Evolutionary conservation across 2,113 vertebrate species (phyloP).

Genomic region (Falcunculus frontatus): DNA sequence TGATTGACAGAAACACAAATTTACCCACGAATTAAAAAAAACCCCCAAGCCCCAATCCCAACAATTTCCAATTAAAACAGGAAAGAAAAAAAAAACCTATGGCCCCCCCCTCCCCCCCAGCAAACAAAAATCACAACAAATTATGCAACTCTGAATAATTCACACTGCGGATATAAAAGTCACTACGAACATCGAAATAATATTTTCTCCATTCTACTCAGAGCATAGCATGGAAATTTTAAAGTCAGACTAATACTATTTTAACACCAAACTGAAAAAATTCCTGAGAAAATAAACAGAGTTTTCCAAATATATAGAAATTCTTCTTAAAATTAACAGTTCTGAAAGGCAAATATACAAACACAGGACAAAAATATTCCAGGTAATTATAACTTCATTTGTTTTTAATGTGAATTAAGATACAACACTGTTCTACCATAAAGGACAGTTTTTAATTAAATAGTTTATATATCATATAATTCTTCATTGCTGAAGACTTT

Average conservation of each 20-base stretch:
- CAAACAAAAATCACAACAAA: accelerated
- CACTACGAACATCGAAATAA: not conserved
- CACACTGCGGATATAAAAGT: not conserved
- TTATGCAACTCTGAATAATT: not conserved
- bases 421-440: not conserved
- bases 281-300: not conserved
- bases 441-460: not conserved
- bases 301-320: not conserved
- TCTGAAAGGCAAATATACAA: not conserved
- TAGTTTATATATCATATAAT: not conserved
- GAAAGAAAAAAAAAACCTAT: too few relatives aligned
- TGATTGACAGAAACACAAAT: not conserved
- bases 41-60: not conserved
- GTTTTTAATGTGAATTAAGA: not conserved
- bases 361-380: not conserved
- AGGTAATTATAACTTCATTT: not conserved
- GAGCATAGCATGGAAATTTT: not conserved
- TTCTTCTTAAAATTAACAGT: not conserved
- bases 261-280: not conserved
- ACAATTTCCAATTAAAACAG: not conserved
- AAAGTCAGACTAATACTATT: not conserved
- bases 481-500: not conserved
- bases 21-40: not conserved
- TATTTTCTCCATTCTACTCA: not conserved
- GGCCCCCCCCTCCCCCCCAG: accelerated